Evolutionary conservation across 2,113 vertebrate genomes (phyloP).

Genomic region (Tursiops truncatus): DNA sequence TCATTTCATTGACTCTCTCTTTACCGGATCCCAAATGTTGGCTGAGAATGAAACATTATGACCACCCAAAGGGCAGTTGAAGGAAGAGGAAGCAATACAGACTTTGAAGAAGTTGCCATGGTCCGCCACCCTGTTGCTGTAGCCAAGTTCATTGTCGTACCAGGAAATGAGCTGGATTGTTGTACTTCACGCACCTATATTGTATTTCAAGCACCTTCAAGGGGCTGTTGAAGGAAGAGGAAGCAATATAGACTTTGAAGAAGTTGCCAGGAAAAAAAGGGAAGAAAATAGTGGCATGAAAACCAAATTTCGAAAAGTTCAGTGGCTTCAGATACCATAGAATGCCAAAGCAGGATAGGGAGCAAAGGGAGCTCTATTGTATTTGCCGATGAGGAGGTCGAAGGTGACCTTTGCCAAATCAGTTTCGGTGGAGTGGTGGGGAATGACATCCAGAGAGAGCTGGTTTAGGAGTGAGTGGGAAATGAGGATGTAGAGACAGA

Average conservation of each 20-base stretch:
- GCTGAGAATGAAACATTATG: neutral
- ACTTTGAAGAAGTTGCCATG: neutral
- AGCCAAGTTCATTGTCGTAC: no score
- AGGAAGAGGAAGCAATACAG: neutral
- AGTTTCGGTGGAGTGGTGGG: fast-evolving
- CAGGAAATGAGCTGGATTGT: no score
- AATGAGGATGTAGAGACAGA: neutral
- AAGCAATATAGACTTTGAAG: neutral
- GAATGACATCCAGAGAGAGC: neutral
- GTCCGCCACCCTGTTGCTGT: no score
- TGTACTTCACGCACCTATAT: no score
- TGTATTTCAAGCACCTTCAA: neutral
- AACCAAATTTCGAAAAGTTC: neutral
- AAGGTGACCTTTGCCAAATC: neutral
- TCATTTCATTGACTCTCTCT: neutral
- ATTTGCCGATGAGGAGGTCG: neutral
- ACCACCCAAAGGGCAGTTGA: neutral
- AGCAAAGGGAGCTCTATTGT: no score
- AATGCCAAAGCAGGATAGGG: neutral
- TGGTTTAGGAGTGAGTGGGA: neutral
- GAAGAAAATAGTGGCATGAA: neutral
- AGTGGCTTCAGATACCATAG: fast-evolving
- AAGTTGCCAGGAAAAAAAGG: neutral
- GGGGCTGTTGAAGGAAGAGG: neutral
- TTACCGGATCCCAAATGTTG: neutral